Conservation (phyloP, 2,888 invertebrate species). For the Aleiodes leptofemur region DNA sequence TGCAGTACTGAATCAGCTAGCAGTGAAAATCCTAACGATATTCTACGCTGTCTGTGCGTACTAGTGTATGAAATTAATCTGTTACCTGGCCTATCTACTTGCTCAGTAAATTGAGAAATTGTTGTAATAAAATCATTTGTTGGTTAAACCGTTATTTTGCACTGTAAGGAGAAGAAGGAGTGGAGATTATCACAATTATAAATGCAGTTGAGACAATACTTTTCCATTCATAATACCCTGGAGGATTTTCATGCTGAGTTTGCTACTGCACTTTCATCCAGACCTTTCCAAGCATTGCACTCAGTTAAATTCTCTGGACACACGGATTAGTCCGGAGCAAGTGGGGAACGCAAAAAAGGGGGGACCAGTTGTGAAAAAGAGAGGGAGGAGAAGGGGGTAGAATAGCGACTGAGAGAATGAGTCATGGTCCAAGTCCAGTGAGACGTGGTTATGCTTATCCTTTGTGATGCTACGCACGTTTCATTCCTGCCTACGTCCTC, state of each 20-base stretch:
- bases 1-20: slow-evolving; percentile 31
- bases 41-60: neutral
- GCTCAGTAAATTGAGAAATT: slow-evolving; percentile 5
- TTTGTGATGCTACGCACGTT: slow-evolving; percentile 61
- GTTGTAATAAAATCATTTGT: neutral
- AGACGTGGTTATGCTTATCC: slow-evolving; percentile 59
- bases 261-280: slow-evolving; percentile 1
- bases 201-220: neutral
- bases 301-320: slow-evolving; percentile 38
- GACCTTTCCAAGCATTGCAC: neutral
- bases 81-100: neutral
- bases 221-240: neutral
- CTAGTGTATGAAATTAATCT: slow-evolving; percentile 21
- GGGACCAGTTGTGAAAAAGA: slow-evolving; percentile 46
- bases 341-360: slow-evolving; percentile 10
- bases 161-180: too few species aligned
- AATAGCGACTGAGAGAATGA: slow-evolving; percentile 61
- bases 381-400: slow-evolving; percentile 29
- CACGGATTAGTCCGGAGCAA: slow-evolving; percentile 17
- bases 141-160: neutral
- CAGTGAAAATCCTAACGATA: slow-evolving; percentile 5
- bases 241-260: neutral
- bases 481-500: slow-evolving; percentile 48
- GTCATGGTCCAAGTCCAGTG: slow-evolving; percentile 65
- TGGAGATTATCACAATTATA: neutral